These are phyloP conservation scores for Lasioglossum leucozonium DNA, from an alignment of 2,888 invertebrate genomes.

Conservation along the genomic window DNA sequence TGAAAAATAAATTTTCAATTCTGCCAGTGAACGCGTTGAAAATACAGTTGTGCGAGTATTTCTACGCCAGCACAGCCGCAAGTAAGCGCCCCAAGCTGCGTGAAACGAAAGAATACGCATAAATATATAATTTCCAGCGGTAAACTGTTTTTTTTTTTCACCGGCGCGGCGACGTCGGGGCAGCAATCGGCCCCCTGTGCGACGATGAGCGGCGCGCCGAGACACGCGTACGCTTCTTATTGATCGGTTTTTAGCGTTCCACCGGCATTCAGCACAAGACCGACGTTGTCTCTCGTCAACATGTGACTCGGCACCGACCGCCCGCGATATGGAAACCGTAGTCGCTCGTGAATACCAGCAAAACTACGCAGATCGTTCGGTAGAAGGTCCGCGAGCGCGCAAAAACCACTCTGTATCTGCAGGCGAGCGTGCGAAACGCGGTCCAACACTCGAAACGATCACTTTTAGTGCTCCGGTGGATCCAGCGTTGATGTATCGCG, in stretches of 20 bases:
- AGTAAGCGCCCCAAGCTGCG: too few species aligned
- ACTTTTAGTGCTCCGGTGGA: too few species aligned
- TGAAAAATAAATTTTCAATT: too few species aligned
- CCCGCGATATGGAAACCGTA: constrained; percentile 57
- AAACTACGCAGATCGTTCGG: constrained; percentile 17
- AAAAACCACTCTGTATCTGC: neutral
- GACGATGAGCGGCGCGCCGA: constrained; percentile 23
- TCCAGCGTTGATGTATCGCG: too few species aligned
- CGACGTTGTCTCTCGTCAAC: constrained; percentile 66
- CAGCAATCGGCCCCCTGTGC: neutral
- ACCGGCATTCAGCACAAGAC: constrained; percentile 68
- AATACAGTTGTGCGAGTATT: too few species aligned
- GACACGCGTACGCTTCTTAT: constrained; percentile 49
- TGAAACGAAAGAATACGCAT: too few species aligned
- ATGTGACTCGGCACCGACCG: constrained; percentile 34
- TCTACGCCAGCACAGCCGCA: too few species aligned
- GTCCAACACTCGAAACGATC: neutral
- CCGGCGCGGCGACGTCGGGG: neutral
- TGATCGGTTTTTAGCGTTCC: constrained; percentile 63
- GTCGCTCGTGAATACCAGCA: constrained; percentile 53
- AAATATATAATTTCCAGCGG: too few species aligned
- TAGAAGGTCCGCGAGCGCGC: constrained; percentile 8
- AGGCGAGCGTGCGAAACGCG: constrained; percentile 31
- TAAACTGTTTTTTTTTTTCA: neutral
- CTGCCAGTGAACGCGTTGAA: too few species aligned